A percentile compares a stretch with the other conserved stretches of the same genome.
Conservation (phyloP, 2,888 invertebrate genomes). For the Calliphora vomitoria region DNA sequence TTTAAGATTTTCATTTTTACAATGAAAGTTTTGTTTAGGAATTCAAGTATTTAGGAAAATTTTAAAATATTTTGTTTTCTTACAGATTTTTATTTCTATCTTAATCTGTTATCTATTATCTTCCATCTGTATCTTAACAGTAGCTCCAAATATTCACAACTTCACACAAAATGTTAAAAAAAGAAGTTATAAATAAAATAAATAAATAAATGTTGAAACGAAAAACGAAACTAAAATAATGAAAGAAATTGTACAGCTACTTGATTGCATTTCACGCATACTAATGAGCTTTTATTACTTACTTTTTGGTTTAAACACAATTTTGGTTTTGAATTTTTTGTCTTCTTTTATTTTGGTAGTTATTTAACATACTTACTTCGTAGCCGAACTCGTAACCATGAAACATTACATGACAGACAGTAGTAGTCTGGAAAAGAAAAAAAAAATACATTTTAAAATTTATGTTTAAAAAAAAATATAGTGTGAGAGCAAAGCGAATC, state of each 20-base stretch:
- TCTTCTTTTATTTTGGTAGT: constrained; percentile 53
- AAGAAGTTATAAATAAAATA: background rate
- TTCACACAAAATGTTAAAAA: constrained; percentile 10
- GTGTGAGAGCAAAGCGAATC: constrained; percentile 58
- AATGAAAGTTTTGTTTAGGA: background rate
- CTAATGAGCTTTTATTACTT: constrained; percentile 67
- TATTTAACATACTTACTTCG: constrained; percentile 53
- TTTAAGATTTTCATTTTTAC: background rate
- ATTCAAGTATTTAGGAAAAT: background rate
- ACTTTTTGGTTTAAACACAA: constrained; percentile 23
- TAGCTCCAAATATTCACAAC: constrained; percentile 60
- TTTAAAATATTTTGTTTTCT: background rate
- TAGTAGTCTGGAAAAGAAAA: constrained; percentile 45
- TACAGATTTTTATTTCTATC: constrained; percentile 4
- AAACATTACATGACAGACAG: constrained; percentile 71
- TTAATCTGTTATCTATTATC: constrained; percentile 35
- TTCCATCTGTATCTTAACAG: constrained; percentile 58
- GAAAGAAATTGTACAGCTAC: constrained; percentile 69
- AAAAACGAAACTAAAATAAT: constrained; percentile 37
- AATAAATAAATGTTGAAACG: constrained; percentile 5
- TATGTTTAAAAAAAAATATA: constrained; percentile 2
- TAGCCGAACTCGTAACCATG: constrained; percentile 44
- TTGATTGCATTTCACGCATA: constrained; percentile 73
- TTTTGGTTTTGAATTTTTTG: constrained; percentile 21
- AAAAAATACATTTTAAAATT: constrained; percentile 18